Conservation (phyloP, 2,113 vertebrate genomes). For the Hippocampus comes region DNA sequence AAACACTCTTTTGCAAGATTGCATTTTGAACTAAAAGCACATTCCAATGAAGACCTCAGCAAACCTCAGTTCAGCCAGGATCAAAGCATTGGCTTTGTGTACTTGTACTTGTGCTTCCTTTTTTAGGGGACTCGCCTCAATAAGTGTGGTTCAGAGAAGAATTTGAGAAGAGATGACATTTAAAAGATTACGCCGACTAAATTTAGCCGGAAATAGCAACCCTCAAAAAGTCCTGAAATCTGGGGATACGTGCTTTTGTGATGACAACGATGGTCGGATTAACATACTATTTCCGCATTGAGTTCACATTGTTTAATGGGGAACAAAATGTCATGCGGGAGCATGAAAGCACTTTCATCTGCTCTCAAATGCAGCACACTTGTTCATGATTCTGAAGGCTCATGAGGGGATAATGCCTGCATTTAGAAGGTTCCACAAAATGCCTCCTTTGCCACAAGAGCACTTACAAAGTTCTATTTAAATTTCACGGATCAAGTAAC, state of each 20-base stretch:
- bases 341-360: constrained; percentile 33
- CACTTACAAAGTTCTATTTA: constrained; percentile 12
- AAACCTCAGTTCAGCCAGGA: not conserved
- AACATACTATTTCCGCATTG: constrained; percentile 18
- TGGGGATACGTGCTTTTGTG: not conserved
- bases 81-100: not conserved
- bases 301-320: constrained; percentile 40
- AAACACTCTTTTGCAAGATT: not conserved
- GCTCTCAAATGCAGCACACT: constrained; percentile 32
- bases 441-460: constrained; percentile 16
- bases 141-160: not conserved
- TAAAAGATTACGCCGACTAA: not conserved
- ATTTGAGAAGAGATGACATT: not conserved
- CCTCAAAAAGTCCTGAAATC: not conserved
- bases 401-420: constrained; percentile 33
- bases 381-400: constrained; percentile 29
- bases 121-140: not conserved
- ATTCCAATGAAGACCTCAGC: not conserved
- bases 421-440: constrained; percentile 26
- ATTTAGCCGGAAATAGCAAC: not conserved
- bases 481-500: constrained; percentile 2
- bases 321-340: constrained; percentile 37
- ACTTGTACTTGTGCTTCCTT: not conserved
- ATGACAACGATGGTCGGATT: not conserved
- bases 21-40: not conserved